Base-by-base conservation (phyloP, 1,140 invertebrate genomes). In the Sinella curviseta region DNA sequence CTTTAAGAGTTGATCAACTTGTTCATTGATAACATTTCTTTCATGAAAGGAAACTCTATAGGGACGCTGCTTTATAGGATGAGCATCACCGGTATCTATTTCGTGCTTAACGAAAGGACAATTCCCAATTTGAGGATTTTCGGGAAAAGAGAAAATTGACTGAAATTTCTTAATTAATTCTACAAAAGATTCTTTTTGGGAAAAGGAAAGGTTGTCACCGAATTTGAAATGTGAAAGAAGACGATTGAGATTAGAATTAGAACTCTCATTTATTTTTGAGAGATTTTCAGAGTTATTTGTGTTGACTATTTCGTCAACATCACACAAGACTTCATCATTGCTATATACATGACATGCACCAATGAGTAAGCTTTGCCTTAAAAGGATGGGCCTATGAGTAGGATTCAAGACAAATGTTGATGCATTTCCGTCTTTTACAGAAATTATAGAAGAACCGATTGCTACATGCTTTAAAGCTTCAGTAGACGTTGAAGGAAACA, bases 111-210 rank as follows among this genome's bases (percentile, higher is more conserved):
- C n/a, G n/a, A n/a, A n/a, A n/a, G n/a, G n/a, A n/a, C n/a, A n/a
- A n/a, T n/a, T n/a, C n/a, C n/a, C n/a, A n/a, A n/a, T n/a, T n/a
- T n/a, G n/a, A n/a, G n/a, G n/a, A n/a, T n/a, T n/a, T n/a, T n/a
- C n/a, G n/a, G n/a, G n/a, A n/a, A n/a, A n/a, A n/a, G n/a, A n/a
- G n/a, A n/a, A n/a, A n/a, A n/a, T n/a, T n/a, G n/a, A n/a, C 76
- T 85, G 8, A 83, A 82, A 0, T 86, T 87, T 0, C 79, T 30
- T 0, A 90, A 78, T 3, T 73, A 78, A 34, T 86, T 78, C 1
- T 91, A 78, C 14, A 82, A 83, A 30, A 89, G 87, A 24, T 89
- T 86, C n/a, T 90, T 88, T 4, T 84, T 74, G 0, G 88, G 89
- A 1, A 91, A 77, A 82, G 88, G 89, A 81, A 17, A 36, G 70